These are phyloP conservation scores for Papilio xuthus DNA, from an alignment of 1,140 invertebrate species.

Conservation along the genomic window DNA sequence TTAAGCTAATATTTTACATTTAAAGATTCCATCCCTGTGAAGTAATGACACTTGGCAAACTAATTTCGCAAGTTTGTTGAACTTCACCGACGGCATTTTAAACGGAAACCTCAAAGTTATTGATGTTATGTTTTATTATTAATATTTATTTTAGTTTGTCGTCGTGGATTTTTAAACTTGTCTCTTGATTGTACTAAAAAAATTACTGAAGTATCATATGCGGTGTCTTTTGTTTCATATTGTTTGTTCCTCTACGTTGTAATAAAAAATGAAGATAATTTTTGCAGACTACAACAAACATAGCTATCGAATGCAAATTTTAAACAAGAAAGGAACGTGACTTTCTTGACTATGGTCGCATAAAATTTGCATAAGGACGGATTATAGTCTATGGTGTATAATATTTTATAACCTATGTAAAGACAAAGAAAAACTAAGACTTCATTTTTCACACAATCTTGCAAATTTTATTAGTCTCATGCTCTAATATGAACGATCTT, in stretches of 20 bases:
- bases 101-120: slow-evolving; percentile 24
- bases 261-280: not conserved
- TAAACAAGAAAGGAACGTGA: not conserved
- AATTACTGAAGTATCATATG: too few species aligned
- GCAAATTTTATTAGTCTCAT: too few species aligned
- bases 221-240: too few species aligned
- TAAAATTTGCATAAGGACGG: not conserved
- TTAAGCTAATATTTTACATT: slow-evolving; percentile 11
- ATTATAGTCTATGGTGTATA: not conserved
- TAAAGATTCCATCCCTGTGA: slow-evolving; percentile 6
- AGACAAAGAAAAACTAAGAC: not conserved
- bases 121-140: not conserved
- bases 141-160: not conserved
- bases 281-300: not conserved
- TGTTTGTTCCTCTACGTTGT: not conserved
- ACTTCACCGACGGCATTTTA: slow-evolving; percentile 25
- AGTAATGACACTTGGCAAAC: slow-evolving; percentile 34
- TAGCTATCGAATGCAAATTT: not conserved
- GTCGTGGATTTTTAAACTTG: not conserved
- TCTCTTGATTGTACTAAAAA: too few species aligned
- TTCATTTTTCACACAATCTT: too few species aligned
- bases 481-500: too few species aligned
- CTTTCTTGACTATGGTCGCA: not conserved
- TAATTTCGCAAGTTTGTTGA: slow-evolving; percentile 31
- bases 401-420: not conserved